These are phyloP conservation scores for Hassar affinis DNA, from an alignment of 2,113 vertebrate genomes.

Conservation along the genomic window DNA sequence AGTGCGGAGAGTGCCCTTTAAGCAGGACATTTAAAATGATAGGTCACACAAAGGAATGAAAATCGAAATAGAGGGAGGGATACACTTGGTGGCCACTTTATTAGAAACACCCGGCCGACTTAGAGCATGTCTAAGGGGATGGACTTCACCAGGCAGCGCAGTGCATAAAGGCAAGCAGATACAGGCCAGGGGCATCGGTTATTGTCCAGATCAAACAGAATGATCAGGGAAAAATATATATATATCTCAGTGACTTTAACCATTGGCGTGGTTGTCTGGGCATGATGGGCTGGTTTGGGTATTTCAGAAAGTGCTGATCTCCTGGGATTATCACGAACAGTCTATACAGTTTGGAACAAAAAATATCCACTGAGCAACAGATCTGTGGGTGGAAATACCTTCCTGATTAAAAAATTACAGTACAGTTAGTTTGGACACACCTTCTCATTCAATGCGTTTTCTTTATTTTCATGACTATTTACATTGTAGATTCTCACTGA, in stretches of 20 bases:
- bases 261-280: neutral
- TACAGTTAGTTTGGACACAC: no score
- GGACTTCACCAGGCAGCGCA: neutral
- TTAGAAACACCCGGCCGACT: neutral
- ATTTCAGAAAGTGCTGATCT: neutral
- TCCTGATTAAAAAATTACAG: no score
- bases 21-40: constrained; percentile 14
- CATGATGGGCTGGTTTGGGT: neutral
- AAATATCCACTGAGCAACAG: no score
- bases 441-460: no score
- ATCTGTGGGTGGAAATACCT: no score
- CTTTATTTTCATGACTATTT: no score
- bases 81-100: neutral
- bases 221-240: neutral
- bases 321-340: neutral
- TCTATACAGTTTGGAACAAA: neutral
- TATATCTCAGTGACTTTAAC: neutral
- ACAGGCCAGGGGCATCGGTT: neutral
- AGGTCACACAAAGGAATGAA: neutral
- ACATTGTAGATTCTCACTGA: no score
- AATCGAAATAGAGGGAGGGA: neutral
- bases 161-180: neutral
- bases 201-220: neutral
- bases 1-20: constrained; percentile 10
- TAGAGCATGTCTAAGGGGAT: no score